phyloP scores from a whole-genome alignment of 2,888 invertebrate genomes.

The Pardosa pseudoannulata region DNA sequence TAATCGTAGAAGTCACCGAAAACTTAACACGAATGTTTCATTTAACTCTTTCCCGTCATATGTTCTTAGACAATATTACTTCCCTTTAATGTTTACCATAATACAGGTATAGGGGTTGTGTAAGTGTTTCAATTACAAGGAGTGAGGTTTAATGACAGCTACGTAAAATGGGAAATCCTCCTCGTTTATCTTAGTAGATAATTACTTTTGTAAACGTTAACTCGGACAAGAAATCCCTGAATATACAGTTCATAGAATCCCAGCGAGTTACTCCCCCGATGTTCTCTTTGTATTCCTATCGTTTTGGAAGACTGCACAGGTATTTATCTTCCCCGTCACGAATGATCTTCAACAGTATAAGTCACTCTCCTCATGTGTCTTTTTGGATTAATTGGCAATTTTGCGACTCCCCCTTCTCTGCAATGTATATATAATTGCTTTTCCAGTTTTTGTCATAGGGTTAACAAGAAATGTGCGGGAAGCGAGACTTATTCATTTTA shows the following conservation, averaged over 20 bases:
- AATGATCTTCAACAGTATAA: neutral
- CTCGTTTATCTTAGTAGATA: neutral
- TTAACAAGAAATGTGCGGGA: no score
- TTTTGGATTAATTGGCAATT: neutral
- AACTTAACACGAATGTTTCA: no score
- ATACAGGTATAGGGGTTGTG: no score
- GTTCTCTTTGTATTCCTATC: neutral
- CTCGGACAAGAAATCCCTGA: neutral
- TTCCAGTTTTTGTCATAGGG: neutral
- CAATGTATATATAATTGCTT: neutral
- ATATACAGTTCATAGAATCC: neutral
- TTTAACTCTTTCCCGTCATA: no score
- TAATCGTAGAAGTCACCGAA: no score
- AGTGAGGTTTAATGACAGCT: neutral
- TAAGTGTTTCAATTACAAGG: no score
- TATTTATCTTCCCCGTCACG: neutral
- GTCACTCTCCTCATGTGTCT: neutral
- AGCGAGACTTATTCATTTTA: no score
- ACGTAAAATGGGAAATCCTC: neutral
- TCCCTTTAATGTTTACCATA: no score
- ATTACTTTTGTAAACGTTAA: slow-evolving; percentile 2
- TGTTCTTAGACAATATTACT: no score
- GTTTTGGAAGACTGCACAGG: neutral
- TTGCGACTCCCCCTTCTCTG: neutral
- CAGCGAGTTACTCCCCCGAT: neutral